Conservation (phyloP, 2,113 vertebrate species). For the Recurvirostra avosetta region DNA sequence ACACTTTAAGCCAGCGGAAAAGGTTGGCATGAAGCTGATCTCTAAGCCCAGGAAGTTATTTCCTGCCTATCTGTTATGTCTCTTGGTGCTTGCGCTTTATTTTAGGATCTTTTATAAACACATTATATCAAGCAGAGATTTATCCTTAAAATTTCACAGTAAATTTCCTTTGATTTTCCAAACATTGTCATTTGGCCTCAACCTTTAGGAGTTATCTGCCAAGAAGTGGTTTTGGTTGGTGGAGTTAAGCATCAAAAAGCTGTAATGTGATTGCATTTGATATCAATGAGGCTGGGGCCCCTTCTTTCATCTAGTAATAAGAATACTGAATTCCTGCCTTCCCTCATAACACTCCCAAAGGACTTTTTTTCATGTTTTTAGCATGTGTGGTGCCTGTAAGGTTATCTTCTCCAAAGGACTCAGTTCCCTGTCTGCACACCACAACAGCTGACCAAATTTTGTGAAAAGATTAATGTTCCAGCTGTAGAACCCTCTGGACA, state of each 20-base stretch:
- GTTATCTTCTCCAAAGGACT: background rate
- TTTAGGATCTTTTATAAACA: background rate
- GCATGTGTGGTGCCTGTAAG: background rate
- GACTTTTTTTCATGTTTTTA: background rate
- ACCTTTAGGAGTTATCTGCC: background rate
- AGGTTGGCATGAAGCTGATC: background rate
- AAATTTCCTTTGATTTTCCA: background rate
- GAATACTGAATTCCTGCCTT: background rate
- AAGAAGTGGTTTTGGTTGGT: background rate
- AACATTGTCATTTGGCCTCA: background rate
- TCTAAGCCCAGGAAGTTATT: background rate
- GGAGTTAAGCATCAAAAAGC: background rate
- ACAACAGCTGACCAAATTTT: background rate
- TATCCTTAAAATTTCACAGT: background rate
- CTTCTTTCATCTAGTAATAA: background rate
- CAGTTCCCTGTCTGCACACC: background rate
- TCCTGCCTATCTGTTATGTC: background rate
- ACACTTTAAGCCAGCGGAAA: background rate
- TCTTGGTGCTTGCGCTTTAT: background rate
- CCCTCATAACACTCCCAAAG: background rate
- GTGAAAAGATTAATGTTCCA: background rate
- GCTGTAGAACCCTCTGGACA: background rate
- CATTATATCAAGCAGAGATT: background rate
- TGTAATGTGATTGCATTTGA: background rate
- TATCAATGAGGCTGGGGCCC: background rate